Percentiles rank a stretch among this genome's conserved stretches.
Conservation (phyloP, 2,888 invertebrate genomes). For the Allophyes oxyacanthae region DNA sequence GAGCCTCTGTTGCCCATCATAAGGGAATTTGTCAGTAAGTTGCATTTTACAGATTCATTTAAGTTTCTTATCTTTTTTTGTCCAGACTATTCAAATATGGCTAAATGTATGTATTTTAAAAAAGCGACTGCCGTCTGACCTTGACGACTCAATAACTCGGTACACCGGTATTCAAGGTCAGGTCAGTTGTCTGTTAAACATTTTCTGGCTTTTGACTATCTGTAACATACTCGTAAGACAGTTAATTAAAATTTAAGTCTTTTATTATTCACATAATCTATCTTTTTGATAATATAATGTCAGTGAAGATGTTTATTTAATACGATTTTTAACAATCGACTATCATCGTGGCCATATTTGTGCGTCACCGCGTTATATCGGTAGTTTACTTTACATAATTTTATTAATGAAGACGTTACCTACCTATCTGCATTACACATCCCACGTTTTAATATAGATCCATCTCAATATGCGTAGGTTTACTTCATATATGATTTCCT, state of each 20-base stretch:
- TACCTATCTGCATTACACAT: background rate
- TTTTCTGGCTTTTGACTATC: slow-evolving; percentile 1
- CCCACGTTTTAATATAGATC: slow-evolving; percentile 1
- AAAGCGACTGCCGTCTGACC: slow-evolving; percentile 6
- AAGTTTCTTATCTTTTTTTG: too few species aligned
- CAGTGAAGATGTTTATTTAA: slow-evolving; percentile 1
- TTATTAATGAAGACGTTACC: slow-evolving; percentile 8
- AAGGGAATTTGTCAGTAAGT: slow-evolving; percentile 93
- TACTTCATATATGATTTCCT: slow-evolving; percentile 6
- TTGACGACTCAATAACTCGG: slow-evolving; percentile 4
- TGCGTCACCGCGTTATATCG: slow-evolving; percentile 30
- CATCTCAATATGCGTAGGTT: slow-evolving; percentile 6
- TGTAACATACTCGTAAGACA: too few species aligned
- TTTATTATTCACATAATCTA: too few species aligned
- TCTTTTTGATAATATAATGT: too few species aligned
- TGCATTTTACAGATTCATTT: slow-evolving; percentile 1
- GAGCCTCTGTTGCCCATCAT: slow-evolving; percentile 93
- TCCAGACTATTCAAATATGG: too few species aligned
- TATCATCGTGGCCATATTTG: slow-evolving; percentile 21
- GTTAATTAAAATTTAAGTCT: too few species aligned
- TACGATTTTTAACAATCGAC: slow-evolving; percentile 6
- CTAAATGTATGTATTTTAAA: background rate
- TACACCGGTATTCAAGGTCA: slow-evolving; percentile 25
- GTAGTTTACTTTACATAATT: slow-evolving; percentile 28
- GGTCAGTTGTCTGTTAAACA: slow-evolving; percentile 1